phyloP scores from a whole-genome alignment of 2,888 invertebrate genomes.

The Mylabris sibirica region DNA sequence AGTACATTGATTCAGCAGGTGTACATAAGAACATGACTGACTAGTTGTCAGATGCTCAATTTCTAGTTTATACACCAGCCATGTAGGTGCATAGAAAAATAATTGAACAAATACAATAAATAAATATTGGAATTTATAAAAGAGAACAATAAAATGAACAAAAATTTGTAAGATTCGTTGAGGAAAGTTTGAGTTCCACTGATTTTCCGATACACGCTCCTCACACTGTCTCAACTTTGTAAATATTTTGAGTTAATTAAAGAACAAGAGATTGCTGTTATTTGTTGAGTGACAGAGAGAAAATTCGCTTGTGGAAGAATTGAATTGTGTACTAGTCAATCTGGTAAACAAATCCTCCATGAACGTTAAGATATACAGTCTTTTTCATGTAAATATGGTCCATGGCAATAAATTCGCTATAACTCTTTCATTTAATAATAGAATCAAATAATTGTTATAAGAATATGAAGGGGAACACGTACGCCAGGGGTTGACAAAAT shows the following conservation, averaged over 20 bases:
- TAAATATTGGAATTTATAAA: not conserved
- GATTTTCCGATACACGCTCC: slow-evolving; percentile 22
- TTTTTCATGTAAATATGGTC: too few species aligned
- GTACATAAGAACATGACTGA: slow-evolving; percentile 13
- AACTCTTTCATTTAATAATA: too few species aligned
- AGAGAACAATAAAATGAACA: not conserved
- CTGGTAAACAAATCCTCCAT: too few species aligned
- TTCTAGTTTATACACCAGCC: not conserved
- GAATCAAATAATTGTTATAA: too few species aligned
- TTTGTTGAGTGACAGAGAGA: slow-evolving; percentile 37
- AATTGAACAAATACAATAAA: not conserved
- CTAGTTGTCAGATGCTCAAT: slow-evolving; percentile 14
- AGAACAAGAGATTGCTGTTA: slow-evolving; percentile 50
- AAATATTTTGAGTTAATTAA: slow-evolving; percentile 60
- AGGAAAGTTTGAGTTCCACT: not conserved
- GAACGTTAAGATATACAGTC: not conserved
- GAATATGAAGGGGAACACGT: too few species aligned
- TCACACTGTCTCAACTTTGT: slow-evolving; percentile 44
- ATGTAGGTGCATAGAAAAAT: not conserved
- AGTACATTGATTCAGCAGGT: slow-evolving; percentile 18
- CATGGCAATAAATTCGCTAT: too few species aligned
- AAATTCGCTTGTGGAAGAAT: slow-evolving; percentile 26
- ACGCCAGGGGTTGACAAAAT: too few species aligned
- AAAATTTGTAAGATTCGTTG: not conserved
- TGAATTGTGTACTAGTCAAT: too few species aligned